Percentiles rank a stretch among this genome's conserved stretches.
phyloP scores from a whole-genome alignment of 2,888 invertebrate species.

The Eulithis prunata region DNA sequence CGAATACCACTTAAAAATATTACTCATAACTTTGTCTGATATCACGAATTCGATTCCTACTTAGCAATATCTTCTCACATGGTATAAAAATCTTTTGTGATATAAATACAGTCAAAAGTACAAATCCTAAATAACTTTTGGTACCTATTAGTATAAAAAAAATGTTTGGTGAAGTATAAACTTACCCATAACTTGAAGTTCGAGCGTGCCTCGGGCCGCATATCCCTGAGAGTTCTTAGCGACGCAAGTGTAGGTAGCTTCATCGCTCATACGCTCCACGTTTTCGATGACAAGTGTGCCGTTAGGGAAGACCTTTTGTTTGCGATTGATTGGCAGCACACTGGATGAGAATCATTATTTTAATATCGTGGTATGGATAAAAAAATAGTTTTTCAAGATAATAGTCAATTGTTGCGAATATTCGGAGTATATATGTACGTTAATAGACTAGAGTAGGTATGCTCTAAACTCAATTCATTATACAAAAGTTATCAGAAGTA shows the following conservation, averaged over 20 bases:
- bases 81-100: too few species aligned
- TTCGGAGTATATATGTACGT: too few species aligned
- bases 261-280: constrained; percentile 95
- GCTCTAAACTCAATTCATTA: too few species aligned
- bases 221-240: constrained; percentile 96
- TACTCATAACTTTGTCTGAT: too few species aligned
- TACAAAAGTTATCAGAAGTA: too few species aligned
- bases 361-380: neutral
- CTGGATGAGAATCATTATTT: constrained; percentile 63
- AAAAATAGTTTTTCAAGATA: too few species aligned
- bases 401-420: too few species aligned
- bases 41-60: too few species aligned
- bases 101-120: too few species aligned
- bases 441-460: too few species aligned
- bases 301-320: constrained; percentile 96
- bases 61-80: too few species aligned
- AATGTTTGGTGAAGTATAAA: constrained; percentile 44
- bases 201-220: constrained; percentile 93
- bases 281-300: constrained; percentile 97
- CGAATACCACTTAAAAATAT: too few species aligned
- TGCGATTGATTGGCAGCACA: constrained; percentile 95
- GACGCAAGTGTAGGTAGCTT: constrained; percentile 97
- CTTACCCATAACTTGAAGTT: constrained; percentile 99
- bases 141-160: neutral
- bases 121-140: neutral